Evolutionary conservation across 2,113 vertebrate species (phyloP).

Genomic region (Sebastes schlegelii): DNA sequence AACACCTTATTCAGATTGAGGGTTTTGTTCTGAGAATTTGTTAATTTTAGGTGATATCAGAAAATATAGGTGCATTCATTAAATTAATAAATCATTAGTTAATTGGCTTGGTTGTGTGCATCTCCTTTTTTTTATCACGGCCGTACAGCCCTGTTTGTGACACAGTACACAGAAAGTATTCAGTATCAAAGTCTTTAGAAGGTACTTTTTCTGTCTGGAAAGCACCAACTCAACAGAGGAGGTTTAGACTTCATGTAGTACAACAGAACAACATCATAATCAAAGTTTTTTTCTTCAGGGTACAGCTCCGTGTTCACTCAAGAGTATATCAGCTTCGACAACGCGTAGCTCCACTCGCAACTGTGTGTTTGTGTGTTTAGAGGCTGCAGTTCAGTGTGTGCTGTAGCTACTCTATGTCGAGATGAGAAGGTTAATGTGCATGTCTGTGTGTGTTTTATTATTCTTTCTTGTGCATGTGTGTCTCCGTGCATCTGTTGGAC

Average conservation of each 20-base stretch:
- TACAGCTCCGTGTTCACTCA: slow-evolving; percentile 42
- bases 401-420: slow-evolving; percentile 3
- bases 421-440: slow-evolving; percentile 56
- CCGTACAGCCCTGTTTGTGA: background rate
- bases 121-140: background rate
- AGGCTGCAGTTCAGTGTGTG: slow-evolving; percentile 30
- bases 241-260: slow-evolving; percentile 41
- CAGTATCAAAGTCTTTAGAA: background rate
- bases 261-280: slow-evolving; percentile 53
- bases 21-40: no score
- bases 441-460: slow-evolving; percentile 51
- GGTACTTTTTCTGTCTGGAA: slow-evolving; percentile 20
- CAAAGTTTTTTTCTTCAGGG: slow-evolving; percentile 45
- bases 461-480: slow-evolving; percentile 43
- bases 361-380: slow-evolving; percentile 48
- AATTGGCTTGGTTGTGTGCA: background rate
- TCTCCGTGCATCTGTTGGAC: slow-evolving; percentile 71
- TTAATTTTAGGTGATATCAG: no score
- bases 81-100: background rate
- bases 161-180: background rate
- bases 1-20: no score
- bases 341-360: slow-evolving; percentile 18
- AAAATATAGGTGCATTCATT: no score
- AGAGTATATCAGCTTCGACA: slow-evolving; percentile 44
- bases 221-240: background rate